Evolutionary conservation across 2,113 vertebrate genomes (phyloP).

Genomic region (Motacilla tschutschensis): DNA sequence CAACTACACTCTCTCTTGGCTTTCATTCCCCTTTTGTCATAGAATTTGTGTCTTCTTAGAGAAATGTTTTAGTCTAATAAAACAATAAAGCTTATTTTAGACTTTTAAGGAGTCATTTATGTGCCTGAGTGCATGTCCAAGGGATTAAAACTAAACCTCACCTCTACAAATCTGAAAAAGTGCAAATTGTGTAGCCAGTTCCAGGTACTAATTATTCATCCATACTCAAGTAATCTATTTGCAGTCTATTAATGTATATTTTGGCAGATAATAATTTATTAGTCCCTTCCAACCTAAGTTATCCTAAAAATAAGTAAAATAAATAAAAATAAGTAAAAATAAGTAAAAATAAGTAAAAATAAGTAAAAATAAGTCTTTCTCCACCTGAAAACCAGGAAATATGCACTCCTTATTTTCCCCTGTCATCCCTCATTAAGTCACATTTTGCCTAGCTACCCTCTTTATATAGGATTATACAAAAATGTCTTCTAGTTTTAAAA

Average conservation of each 20-base stretch:
- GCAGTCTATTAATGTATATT: not conserved
- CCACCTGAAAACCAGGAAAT: not conserved
- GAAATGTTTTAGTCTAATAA: not conserved
- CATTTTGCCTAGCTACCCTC: not conserved
- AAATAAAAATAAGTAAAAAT: not conserved
- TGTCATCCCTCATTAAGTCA: not conserved
- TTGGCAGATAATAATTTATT: not conserved
- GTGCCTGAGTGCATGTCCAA: not conserved
- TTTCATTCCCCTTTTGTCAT: not conserved
- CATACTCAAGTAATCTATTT: not conserved
- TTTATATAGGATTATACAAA: not conserved
- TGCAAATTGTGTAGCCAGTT: not conserved
- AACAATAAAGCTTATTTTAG: not conserved
- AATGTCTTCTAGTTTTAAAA: not conserved
- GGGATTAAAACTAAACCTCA: not conserved
- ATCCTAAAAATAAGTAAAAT: not conserved
- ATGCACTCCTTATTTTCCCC: not conserved
- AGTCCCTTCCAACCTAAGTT: not conserved
- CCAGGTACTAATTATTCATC: conserved; percentile 11
- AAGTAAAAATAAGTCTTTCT: not conserved
- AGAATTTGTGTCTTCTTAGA: not conserved
- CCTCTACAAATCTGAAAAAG: not conserved
- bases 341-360: not conserved
- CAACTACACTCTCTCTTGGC: not conserved
- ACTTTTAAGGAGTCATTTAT: not conserved